Percentiles rank a stretch among this genome's conserved stretches.
These are phyloP conservation scores for Selene dorsalis DNA, from an alignment of 2,797 vertebrate genomes.

Conservation along the genomic window DNA sequence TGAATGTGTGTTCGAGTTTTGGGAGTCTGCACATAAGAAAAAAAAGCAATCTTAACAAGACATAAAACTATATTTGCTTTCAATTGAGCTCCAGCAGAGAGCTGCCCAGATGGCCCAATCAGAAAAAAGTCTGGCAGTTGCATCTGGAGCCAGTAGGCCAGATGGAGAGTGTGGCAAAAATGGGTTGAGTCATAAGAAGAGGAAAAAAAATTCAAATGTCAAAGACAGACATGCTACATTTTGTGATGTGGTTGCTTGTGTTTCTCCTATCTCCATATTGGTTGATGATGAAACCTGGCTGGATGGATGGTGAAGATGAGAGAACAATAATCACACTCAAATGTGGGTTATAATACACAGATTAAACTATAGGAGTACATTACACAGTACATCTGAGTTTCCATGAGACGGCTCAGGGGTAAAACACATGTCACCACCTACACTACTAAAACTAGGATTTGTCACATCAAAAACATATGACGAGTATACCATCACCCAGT, in stretches of 20 bases:
- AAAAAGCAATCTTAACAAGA: conserved; percentile 62
- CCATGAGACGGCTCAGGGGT: not conserved
- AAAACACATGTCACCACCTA: conserved; percentile 7
- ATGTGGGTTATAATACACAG: no score
- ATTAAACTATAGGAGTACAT: not conserved
- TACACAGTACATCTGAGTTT: conserved; percentile 15
- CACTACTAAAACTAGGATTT: conserved; percentile 3
- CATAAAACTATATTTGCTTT: conserved; percentile 76
- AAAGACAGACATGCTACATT: conserved; percentile 50
- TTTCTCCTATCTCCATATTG: conserved; percentile 38
- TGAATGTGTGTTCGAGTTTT: conserved; percentile 70
- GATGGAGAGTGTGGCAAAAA: conserved; percentile 78
- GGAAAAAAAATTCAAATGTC: conserved; percentile 54
- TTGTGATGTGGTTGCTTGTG: conserved; percentile 39
- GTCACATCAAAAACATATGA: not conserved
- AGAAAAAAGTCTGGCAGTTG: conserved; percentile 77
- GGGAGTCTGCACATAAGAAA: conserved; percentile 62
- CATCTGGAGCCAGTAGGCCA: conserved; percentile 84
- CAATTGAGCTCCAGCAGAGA: conserved; percentile 72
- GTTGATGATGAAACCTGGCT: conserved; percentile 26
- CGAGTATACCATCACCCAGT: no score
- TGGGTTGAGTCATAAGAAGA: conserved; percentile 69
- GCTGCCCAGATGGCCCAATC: conserved; percentile 79
- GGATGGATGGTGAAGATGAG: conserved; percentile 14
- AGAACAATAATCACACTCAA: not conserved